Conservation (phyloP, 2,888 invertebrate genomes). For the Tetanocera ferruginea region DNA sequence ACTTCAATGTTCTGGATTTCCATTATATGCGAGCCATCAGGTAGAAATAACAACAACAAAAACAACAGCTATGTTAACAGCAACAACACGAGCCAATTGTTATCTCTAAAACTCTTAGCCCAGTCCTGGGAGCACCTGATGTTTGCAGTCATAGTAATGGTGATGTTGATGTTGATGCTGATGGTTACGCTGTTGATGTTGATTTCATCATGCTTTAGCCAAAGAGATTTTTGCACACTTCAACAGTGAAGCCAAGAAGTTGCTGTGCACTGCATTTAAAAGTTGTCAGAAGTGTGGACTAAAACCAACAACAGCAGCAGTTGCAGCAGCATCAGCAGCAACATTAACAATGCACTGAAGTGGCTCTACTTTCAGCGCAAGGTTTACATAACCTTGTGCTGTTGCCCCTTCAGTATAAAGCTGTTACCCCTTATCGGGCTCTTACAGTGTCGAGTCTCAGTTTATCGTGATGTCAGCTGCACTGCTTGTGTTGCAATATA, state of each 20-base stretch:
- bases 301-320: background rate
- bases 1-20: slow-evolving; percentile 16
- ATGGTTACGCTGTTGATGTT: background rate
- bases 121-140: slow-evolving; percentile 19
- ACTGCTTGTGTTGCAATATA: slow-evolving; percentile 37
- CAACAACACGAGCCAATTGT: slow-evolving; percentile 10
- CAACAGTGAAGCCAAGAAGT: background rate
- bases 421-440: background rate
- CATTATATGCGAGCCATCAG: slow-evolving; percentile 21
- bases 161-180: slow-evolving; percentile 19
- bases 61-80: background rate
- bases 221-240: background rate
- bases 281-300: background rate
- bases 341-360: slow-evolving; percentile 18
- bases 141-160: background rate
- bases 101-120: slow-evolving; percentile 3
- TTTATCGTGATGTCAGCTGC: slow-evolving; percentile 24
- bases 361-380: background rate
- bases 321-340: background rate
- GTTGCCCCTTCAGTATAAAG: background rate
- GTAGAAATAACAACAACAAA: background rate
- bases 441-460: background rate
- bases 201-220: background rate
- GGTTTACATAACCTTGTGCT: background rate
- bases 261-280: slow-evolving; percentile 19